These are phyloP conservation scores for Sipunculus nudus DNA, from an alignment of 2,888 invertebrate genomes.

Conservation along the genomic window DNA sequence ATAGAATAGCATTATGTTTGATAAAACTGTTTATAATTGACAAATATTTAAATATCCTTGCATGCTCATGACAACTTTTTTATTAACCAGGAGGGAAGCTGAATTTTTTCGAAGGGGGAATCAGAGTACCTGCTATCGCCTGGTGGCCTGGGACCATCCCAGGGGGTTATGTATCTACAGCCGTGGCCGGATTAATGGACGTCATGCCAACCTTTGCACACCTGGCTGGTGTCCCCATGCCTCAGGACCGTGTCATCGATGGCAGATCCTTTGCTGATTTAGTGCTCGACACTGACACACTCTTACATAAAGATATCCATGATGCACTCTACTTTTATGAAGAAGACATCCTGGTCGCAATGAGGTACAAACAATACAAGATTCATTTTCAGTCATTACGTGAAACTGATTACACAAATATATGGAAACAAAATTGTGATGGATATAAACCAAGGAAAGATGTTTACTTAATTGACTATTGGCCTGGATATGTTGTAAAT, in stretches of 20 bases:
- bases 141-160: conserved; percentile 26
- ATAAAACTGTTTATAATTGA: too few relatives aligned
- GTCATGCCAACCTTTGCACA: conserved; percentile 21
- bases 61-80: too few relatives aligned
- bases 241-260: conserved; percentile 1
- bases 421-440: too few relatives aligned
- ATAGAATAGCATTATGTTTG: too few relatives aligned
- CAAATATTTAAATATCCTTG: too few relatives aligned
- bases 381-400: conserved; percentile 17
- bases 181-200: conserved; percentile 20
- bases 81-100: conserved; percentile 33
- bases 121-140: conserved; percentile 29
- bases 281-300: background rate
- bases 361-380: conserved; percentile 16
- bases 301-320: background rate
- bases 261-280: conserved; percentile 5
- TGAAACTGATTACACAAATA: too few relatives aligned
- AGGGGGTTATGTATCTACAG: background rate
- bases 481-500: too few relatives aligned
- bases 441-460: too few relatives aligned
- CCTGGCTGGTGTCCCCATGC: conserved; percentile 12
- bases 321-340: conserved; percentile 13
- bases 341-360: conserved; percentile 5
- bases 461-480: too few relatives aligned
- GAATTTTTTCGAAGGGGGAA: conserved; percentile 26